These are phyloP conservation scores for chimpanzee (Pan troglodytes) DNA, from an alignment of 2,113 vertebrate genomes.

Conservation along the genomic window NHGRI_mPanTro3-v2.1_pri NC_072413.2:48650501-48651000, in stretches of 20 bases:
- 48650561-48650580: too few relatives aligned
- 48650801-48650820: conserved; percentile 66
- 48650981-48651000: conserved; percentile 39
- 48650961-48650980: conserved; percentile 67
- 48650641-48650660: too few relatives aligned
- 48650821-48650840: conserved; percentile 40
- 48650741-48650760: conserved; percentile 25
- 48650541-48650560: too few relatives aligned
- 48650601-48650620: too few relatives aligned
- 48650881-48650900: background rate
- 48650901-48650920: background rate
- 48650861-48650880: conserved; percentile 1
- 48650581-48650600: too few relatives aligned
- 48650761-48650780: conserved; percentile 3
- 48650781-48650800: conserved; percentile 15
- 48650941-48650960: conserved; percentile 40
- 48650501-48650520: too few relatives aligned
- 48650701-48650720: background rate
- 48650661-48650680: too few relatives aligned
- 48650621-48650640: too few relatives aligned
- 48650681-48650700: background rate
- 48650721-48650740: conserved; percentile 10
- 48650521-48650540: too few relatives aligned
- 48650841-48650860: conserved; percentile 25
- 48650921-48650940: background rate